Conservation (phyloP, 2,888 invertebrate species). For the Drosophila macrospina region DNA sequence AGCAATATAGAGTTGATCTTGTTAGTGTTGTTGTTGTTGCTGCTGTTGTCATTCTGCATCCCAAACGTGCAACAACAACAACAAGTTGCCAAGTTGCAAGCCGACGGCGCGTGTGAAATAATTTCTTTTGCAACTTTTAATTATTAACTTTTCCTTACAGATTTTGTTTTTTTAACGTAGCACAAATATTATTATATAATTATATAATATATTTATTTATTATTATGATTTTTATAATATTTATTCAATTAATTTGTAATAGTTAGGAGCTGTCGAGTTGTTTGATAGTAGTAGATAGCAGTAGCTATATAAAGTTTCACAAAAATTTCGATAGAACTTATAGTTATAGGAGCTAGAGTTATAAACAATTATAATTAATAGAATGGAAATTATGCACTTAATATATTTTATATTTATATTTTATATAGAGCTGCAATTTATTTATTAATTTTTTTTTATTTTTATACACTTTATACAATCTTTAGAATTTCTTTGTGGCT, state of each 20-base stretch:
- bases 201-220: background rate
- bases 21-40: slow-evolving; percentile 30
- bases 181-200: slow-evolving; percentile 9
- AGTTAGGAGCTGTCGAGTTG: slow-evolving; percentile 52
- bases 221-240: background rate
- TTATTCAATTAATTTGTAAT: slow-evolving; percentile 15
- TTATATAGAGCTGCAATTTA: too few relatives aligned
- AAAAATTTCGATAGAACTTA: background rate
- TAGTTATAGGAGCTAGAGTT: slow-evolving; percentile 21
- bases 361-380: slow-evolving; percentile 41
- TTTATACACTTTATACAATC: slow-evolving; percentile 50
- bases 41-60: slow-evolving; percentile 69
- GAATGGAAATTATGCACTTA: slow-evolving; percentile 1
- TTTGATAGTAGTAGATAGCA: slow-evolving; percentile 21
- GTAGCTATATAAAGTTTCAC: background rate
- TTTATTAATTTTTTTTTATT: slow-evolving; percentile 1
- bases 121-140: slow-evolving; percentile 9
- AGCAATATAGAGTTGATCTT: slow-evolving; percentile 60
- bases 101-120: slow-evolving; percentile 67
- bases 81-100: slow-evolving; percentile 20
- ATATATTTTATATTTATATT: background rate
- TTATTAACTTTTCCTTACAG: background rate
- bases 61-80: slow-evolving; percentile 42
- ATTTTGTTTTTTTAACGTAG: background rate
- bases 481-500: slow-evolving; percentile 35